Evolutionary conservation across 1,140 invertebrate species (phyloP), one percentile per base, ranked within the genome.

Genomic region (Pectinophora gossypiella): DNA sequence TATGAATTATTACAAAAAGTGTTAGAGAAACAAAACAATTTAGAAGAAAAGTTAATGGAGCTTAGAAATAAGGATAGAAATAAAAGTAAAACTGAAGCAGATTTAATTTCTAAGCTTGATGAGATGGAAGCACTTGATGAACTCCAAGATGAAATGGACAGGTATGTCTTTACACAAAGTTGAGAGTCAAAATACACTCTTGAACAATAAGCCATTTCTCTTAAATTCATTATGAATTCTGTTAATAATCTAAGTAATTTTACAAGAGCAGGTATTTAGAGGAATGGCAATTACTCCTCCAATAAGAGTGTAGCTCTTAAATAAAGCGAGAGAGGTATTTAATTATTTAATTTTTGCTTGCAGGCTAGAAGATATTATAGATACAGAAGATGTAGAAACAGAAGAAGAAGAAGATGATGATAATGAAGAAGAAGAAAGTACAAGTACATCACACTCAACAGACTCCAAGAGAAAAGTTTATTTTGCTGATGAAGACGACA

Each of bases 81-180:
- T 32, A 56, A 76, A 57, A 76, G 67, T 51, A 72, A 77, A 60
- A 84, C 71, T 47, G 88, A 90, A 60, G 68, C 85, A 57, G 88
- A 90, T 50, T 56, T 91, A 21, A 70, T 89, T 60, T 59, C 67
- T 22, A 74, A 79, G 42, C 59, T 92, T 18, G 89, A 92, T 72
- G 84, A 90, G 68, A 72, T 91, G 38, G 91, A 91, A 59, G 56
- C 89, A 56, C 68, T 90, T 56, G 91, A 91, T 66, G 89, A 91
- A 60, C 54, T 91, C 19, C 85, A 91, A 78, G 89, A 90, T 73
- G 87, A 90, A 82, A 74, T 89, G 55, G 73, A 87, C 19, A 83
- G 79, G 85, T 89, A 69, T 19, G 2, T 32, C n/a, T n/a, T n/a
- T n/a, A n/a, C n/a, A n/a, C n/a, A n/a, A n/a, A n/a, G n/a, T n/a